These are phyloP conservation scores for Tenodera sinensis DNA, from an alignment of 2,888 invertebrate genomes.

Conservation along the genomic window DNA sequence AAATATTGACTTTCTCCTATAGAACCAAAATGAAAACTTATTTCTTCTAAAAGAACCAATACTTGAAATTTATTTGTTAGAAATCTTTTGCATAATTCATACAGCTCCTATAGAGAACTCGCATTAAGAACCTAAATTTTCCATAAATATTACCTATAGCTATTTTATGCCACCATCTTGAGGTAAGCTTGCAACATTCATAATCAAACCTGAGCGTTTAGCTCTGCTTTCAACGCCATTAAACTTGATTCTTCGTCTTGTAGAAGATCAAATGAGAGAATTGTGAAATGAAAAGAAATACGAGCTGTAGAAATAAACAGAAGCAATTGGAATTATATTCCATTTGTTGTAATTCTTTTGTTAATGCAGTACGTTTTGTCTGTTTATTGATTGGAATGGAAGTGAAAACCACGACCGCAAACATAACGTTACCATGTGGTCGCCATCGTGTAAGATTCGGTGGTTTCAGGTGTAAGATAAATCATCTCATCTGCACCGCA, in stretches of 20 bases:
- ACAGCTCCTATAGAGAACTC: too few relatives aligned
- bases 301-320: neutral
- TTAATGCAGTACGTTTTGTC: neutral
- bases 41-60: too few relatives aligned
- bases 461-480: neutral
- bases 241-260: neutral
- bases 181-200: too few relatives aligned
- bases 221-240: neutral
- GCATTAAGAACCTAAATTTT: too few relatives aligned
- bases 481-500: neutral
- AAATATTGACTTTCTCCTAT: too few relatives aligned
- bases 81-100: too few relatives aligned
- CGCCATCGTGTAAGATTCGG: neutral
- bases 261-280: neutral
- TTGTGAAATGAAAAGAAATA: neutral
- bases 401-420: neutral
- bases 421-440: neutral
- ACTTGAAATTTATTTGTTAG: too few relatives aligned
- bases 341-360: neutral
- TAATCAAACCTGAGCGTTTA: neutral
- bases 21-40: too few relatives aligned
- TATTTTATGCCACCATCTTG: too few relatives aligned
- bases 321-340: neutral
- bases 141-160: too few relatives aligned
- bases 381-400: neutral